Conservation (phyloP, 2,888 invertebrate species). For the Hirudinaria manillensis region DNA sequence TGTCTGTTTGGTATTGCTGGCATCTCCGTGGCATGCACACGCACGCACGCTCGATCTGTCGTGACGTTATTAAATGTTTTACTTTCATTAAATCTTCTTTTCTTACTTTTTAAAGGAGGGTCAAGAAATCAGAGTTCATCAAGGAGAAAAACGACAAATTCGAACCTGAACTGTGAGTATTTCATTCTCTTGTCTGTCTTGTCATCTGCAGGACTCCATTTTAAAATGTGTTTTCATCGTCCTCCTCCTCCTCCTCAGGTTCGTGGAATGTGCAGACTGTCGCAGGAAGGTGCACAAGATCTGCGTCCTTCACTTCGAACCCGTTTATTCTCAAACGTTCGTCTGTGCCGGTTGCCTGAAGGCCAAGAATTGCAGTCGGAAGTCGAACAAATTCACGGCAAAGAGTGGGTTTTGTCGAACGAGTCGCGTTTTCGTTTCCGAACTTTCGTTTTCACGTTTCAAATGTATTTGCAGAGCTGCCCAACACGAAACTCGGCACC, state of each 20-base stretch:
- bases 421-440: no score
- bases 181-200: neutral
- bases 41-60: no score
- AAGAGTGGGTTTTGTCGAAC: constrained; percentile 60
- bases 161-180: constrained; percentile 76
- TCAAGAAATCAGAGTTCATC: constrained; percentile 91
- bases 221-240: neutral
- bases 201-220: neutral
- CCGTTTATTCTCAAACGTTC: constrained; percentile 62
- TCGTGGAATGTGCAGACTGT: constrained; percentile 91
- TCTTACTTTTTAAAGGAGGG: constrained; percentile 64
- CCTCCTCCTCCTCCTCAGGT: constrained; percentile 53
- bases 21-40: no score
- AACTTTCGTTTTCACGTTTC: no score
- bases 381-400: constrained; percentile 94
- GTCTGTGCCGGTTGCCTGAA: constrained; percentile 87
- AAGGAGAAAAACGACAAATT: constrained; percentile 97
- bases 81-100: neutral
- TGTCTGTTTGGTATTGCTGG: neutral
- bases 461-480: constrained; percentile 58
- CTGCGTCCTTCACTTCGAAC: constrained; percentile 90
- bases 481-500: constrained; percentile 86
- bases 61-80: neutral
- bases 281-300: constrained; percentile 95
- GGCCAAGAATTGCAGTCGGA: constrained; percentile 73